Evolutionary conservation across 2,888 invertebrate genomes (phyloP).

Genomic region (Danaus chrysippus): DNA sequence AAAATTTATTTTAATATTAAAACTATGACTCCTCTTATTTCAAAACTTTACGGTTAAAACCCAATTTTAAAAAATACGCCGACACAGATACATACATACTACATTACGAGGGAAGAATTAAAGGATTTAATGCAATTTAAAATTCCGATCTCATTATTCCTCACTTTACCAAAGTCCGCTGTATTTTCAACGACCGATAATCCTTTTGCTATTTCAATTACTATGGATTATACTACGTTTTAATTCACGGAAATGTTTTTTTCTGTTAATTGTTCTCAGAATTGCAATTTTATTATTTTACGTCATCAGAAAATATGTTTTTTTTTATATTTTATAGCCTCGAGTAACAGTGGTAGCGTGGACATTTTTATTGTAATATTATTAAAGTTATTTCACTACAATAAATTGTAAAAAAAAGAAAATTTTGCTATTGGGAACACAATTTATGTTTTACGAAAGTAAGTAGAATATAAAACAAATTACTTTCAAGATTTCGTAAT

Average conservation of each 20-base stretch:
- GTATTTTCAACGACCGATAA: neutral
- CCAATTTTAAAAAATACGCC: neutral
- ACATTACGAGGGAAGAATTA: neutral
- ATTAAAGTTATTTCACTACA: too few relatives aligned
- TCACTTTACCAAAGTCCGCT: neutral
- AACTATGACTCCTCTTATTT: too few relatives aligned
- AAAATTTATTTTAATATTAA: too few relatives aligned
- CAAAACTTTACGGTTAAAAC: too few relatives aligned
- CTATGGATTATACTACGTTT: neutral
- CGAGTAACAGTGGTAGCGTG: too few relatives aligned
- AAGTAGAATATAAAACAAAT: too few relatives aligned
- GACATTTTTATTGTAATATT: too few relatives aligned
- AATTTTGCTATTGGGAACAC: too few relatives aligned
- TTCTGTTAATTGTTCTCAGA: neutral
- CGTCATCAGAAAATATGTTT: too few relatives aligned
- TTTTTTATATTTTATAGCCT: too few relatives aligned
- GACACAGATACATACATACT: neutral
- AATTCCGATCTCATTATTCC: constrained; percentile 4
- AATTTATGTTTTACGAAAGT: too few relatives aligned
- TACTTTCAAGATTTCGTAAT: neutral
- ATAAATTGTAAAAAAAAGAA: too few relatives aligned
- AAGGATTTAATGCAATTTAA: constrained; percentile 3
- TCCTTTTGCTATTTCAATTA: constrained; percentile 1
- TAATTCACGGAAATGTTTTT: neutral
- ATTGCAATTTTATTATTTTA: neutral